Percentiles rank a stretch among this genome's conserved stretches.
phyloP scores from a whole-genome alignment of 2,888 invertebrate species.

The Blera fallax region DNA sequence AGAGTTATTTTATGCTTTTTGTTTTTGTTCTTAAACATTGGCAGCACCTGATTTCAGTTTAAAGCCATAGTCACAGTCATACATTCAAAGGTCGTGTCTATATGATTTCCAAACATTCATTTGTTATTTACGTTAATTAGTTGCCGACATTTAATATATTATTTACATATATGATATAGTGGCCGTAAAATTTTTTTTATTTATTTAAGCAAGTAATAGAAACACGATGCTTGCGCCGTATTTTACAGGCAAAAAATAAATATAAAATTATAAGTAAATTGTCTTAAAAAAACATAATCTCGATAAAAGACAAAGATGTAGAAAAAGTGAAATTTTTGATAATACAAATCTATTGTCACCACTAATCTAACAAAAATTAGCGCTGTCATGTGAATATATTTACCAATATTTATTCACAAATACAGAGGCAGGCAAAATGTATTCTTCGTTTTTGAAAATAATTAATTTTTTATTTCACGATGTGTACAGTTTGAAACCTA shows the following conservation, averaged over 20 bases:
- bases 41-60: too few relatives aligned
- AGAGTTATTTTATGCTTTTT: not conserved
- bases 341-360: not conserved
- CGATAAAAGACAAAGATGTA: not conserved
- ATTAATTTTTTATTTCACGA: constrained; percentile 1
- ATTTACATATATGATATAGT: too few relatives aligned
- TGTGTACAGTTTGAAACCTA: not conserved
- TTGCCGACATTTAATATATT: not conserved
- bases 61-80: too few relatives aligned
- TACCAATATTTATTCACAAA: constrained; percentile 4
- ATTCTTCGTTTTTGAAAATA: not conserved
- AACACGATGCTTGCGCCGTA: too few relatives aligned
- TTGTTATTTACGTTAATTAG: not conserved
- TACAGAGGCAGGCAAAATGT: not conserved
- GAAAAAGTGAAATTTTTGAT: constrained; percentile 20
- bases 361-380: constrained; percentile 24
- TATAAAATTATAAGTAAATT: not conserved
- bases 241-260: too few relatives aligned
- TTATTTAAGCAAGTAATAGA: too few relatives aligned
- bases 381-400: constrained; percentile 14
- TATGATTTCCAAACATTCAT: not conserved
- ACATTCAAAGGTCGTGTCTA: not conserved
- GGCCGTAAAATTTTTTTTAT: too few relatives aligned
- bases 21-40: not conserved
- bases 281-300: not conserved